Evolutionary conservation across 2,888 invertebrate genomes (phyloP), one percentile per base, ranked within the genome.

Genomic region (Harpagoxenus sublaevis): DNA sequence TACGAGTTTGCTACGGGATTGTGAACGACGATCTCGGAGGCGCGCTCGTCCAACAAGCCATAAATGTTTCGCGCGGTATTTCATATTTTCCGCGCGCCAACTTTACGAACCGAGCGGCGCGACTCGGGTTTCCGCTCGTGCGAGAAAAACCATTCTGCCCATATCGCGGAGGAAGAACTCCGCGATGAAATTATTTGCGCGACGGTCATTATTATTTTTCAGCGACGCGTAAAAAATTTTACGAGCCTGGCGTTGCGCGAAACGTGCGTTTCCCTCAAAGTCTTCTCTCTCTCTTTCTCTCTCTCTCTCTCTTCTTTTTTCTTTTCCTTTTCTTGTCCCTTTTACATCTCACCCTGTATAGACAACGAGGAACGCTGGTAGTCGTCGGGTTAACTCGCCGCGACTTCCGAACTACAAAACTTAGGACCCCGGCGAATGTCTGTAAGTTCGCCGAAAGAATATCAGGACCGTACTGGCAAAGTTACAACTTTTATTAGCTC

Each of bases 131-230:
- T 42, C 57, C 55, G 70, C n/a, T 55, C 70, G 68, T 45, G 31
- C 48, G 48, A 68, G 28, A 48, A 68, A 68, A 68, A 68, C 31
- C 31, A 66, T 66, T 66, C 28, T 15, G 42, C 66, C 45, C 28
- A 23, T 6, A 28, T 66, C 66, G 66, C 31, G 48, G 48, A 28
- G 45, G 31, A 55, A 55, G 55, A 79, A 48, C 60, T 71, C 71
- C 4, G 60, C 48, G 48, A 81, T 73, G 60, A 81, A 73, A 81
- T 81, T 81, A 81, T 81, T 81, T 73, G 51, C 60, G 39, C 60
- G 60, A 81, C 60, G 60, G 48, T 39, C 79, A 60, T 71, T 73
- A 81, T 81, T 81, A 81, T 73, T 81, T 81, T 81, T 81, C 73
- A 81, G 60, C 60, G 39, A 57, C 79, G 48, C 73, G 48, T 81